Conservation (phyloP, 1,140 invertebrate species). For the Drosophila aff. region DNA sequence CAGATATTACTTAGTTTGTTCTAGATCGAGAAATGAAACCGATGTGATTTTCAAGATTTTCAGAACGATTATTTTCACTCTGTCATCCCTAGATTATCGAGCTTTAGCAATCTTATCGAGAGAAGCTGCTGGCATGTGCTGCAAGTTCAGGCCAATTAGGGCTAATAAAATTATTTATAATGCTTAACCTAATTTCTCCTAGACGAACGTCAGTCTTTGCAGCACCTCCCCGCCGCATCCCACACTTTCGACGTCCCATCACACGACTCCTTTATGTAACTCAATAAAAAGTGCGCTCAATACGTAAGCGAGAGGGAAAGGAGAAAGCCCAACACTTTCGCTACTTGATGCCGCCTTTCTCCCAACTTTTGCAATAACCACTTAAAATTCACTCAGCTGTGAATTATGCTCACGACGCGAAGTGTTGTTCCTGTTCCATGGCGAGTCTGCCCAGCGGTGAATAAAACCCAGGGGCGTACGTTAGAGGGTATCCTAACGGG, state of each 20-base stretch:
- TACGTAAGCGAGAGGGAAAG: conserved; percentile 27
- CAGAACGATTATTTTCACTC: background rate
- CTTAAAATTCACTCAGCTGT: conserved; percentile 83
- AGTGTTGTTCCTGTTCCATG: conserved; percentile 75
- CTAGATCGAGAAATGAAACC: too few species aligned
- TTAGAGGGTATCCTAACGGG: background rate
- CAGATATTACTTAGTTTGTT: too few species aligned
- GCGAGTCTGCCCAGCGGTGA: conserved; percentile 11
- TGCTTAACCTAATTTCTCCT: conserved; percentile 80
- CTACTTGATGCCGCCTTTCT: conserved; percentile 59
- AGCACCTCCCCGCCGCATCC: background rate
- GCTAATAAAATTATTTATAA: conserved; percentile 84
- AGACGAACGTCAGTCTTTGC: conserved; percentile 46
- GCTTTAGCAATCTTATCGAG: conserved; percentile 20
- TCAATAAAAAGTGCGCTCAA: conserved; percentile 75
- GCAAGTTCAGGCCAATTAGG: conserved; percentile 79
- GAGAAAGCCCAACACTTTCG: conserved; percentile 70
- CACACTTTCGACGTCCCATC: background rate
- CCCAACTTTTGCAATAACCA: conserved; percentile 83
- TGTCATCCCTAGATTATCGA: conserved; percentile 8
- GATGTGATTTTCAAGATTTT: background rate
- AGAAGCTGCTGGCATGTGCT: conserved; percentile 41
- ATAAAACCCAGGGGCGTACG: background rate
- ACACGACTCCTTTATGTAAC: conserved; percentile 50
- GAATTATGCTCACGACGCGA: conserved; percentile 77